Evolutionary conservation across 2,113 vertebrate genomes (phyloP).

Genomic region (Aphyosemion australe): DNA sequence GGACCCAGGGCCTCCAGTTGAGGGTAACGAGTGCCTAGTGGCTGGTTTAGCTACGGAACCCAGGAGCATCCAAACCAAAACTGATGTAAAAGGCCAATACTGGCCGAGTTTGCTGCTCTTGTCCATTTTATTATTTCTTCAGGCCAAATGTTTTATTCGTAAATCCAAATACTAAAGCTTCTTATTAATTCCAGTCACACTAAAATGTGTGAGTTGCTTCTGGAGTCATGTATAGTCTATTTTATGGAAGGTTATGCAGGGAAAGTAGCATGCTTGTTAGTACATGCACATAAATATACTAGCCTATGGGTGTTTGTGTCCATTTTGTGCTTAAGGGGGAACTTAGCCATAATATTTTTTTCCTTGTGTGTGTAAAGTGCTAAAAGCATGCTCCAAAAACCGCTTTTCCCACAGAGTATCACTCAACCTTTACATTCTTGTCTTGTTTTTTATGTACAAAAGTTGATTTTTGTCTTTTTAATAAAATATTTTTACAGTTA

Average conservation of each 20-base stretch:
- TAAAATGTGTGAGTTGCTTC: not conserved
- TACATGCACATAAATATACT: constrained; percentile 11
- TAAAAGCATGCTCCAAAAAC: constrained; percentile 33
- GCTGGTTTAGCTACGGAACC: not conserved
- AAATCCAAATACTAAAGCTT: not conserved
- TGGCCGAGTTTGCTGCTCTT: not conserved
- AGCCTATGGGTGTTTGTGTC: constrained; percentile 28
- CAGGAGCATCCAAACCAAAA: not conserved
- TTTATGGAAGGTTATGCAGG: constrained; percentile 4
- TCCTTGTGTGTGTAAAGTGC: constrained; percentile 51
- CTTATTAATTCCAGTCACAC: not conserved
- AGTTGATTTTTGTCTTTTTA: not conserved
- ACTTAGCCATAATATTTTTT: constrained; percentile 40
- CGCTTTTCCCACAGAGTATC: constrained; percentile 50
- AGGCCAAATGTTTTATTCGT: not conserved
- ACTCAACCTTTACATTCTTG: not conserved
- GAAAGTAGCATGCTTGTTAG: constrained; percentile 27
- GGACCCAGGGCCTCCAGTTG: not conserved
- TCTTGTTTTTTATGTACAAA: not conserved
- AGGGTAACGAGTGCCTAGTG: not conserved
- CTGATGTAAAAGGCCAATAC: not conserved
- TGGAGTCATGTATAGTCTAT: not conserved
- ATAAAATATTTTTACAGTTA: not conserved
- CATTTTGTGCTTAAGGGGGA: constrained; percentile 26
- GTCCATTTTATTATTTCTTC: not conserved